Conservation (phyloP, 2,888 invertebrate species). For the Cataglyphis albicans region DNA sequence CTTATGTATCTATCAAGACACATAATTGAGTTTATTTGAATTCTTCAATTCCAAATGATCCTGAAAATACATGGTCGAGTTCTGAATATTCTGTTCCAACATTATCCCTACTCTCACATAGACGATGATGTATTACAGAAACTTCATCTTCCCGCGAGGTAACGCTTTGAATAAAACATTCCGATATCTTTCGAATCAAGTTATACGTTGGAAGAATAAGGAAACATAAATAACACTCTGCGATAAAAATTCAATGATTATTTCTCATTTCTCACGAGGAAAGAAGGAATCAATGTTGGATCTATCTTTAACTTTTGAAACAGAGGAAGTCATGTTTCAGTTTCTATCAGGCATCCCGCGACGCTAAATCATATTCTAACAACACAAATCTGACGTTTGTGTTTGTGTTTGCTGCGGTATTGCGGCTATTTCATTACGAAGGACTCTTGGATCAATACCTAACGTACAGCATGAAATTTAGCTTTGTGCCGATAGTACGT, state of each 20-base stretch:
- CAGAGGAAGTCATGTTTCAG: slow-evolving; percentile 7
- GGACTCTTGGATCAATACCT: slow-evolving; percentile 10
- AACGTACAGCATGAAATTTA: slow-evolving; percentile 30
- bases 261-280: slow-evolving; percentile 35
- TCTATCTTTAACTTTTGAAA: slow-evolving; percentile 7
- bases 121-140: slow-evolving; percentile 54
- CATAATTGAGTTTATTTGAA: background rate
- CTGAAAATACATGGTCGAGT: background rate
- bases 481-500: background rate
- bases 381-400: background rate
- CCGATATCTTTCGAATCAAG: slow-evolving; percentile 54
- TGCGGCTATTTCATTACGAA: slow-evolving; percentile 11
- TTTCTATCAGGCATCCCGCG: slow-evolving; percentile 21
- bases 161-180: slow-evolving; percentile 51
- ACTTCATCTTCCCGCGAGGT: slow-evolving; percentile 28
- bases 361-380: slow-evolving; percentile 39
- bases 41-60: slow-evolving; percentile 7
- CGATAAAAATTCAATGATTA: slow-evolving; percentile 53
- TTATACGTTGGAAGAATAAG: slow-evolving; percentile 41
- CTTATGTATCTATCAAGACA: background rate
- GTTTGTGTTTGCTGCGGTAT: slow-evolving; percentile 1
- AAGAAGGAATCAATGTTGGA: slow-evolving; percentile 33
- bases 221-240: slow-evolving; percentile 43
- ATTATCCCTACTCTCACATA: slow-evolving; percentile 13
- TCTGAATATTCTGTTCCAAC: slow-evolving; percentile 21